Evolutionary conservation across 2,888 invertebrate species (phyloP).

Genomic region (Byasa hedistus): DNA sequence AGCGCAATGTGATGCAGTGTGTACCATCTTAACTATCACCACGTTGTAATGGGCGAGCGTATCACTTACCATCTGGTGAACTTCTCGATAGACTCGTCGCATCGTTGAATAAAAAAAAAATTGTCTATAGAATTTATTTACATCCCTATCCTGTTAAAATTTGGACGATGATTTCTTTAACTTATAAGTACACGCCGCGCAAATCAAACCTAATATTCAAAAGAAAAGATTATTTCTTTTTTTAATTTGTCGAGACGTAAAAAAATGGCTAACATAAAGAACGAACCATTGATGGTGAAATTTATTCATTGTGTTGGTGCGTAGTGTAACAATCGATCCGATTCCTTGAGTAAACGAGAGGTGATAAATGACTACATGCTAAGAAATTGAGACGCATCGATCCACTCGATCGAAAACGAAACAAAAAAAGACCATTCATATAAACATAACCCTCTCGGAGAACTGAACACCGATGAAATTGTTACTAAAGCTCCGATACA

Average conservation of each 20-base stretch:
- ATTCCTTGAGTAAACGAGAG: constrained; percentile 64
- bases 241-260: neutral
- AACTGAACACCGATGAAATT: constrained; percentile 52
- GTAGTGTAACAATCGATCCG: constrained; percentile 46
- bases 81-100: too few species aligned
- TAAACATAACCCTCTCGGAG: constrained; percentile 38
- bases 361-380: constrained; percentile 64
- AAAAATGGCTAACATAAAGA: constrained; percentile 9
- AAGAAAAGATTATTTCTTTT: neutral
- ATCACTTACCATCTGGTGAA: too few species aligned
- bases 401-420: constrained; percentile 46
- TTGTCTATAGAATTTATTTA: too few species aligned
- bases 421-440: constrained; percentile 50
- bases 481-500: constrained; percentile 49
- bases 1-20: too few species aligned
- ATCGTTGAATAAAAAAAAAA: too few species aligned
- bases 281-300: constrained; percentile 23
- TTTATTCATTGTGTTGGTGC: constrained; percentile 34
- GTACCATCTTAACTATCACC: too few species aligned
- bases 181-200: too few species aligned
- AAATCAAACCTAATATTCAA: too few species aligned
- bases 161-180: too few species aligned
- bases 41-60: too few species aligned
- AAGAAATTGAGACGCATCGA: constrained; percentile 56
- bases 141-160: too few species aligned